Evolutionary conservation across 2,888 invertebrate genomes (phyloP).

Genomic region (Subacronicta megacephala): DNA sequence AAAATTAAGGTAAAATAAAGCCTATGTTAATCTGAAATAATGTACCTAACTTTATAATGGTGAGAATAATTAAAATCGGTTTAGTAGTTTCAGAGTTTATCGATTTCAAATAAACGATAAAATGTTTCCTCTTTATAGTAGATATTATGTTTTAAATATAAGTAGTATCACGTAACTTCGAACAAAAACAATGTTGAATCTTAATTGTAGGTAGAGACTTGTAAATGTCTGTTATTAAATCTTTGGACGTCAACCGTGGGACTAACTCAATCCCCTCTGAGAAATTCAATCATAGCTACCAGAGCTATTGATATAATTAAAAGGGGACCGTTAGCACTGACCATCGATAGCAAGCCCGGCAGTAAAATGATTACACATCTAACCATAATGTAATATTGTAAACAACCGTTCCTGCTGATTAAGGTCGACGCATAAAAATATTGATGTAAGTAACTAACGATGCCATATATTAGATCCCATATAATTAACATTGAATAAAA

Average conservation of each 20-base stretch:
- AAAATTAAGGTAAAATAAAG: too few species aligned
- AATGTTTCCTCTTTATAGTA: too few species aligned
- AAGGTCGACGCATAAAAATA: constrained; percentile 10
- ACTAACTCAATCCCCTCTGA: constrained; percentile 51
- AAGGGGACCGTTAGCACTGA: constrained; percentile 42
- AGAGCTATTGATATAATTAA: constrained; percentile 48
- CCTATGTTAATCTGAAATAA: too few species aligned
- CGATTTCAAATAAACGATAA: too few species aligned
- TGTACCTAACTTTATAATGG: too few species aligned
- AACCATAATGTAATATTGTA: constrained; percentile 25
- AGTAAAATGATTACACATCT: constrained; percentile 28
- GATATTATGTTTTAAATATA: too few species aligned
- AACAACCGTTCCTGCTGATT: constrained; percentile 25
- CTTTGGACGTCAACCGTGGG: constrained; percentile 14
- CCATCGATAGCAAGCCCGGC: constrained; percentile 26
- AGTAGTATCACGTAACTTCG: too few species aligned
- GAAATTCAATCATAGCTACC: constrained; percentile 64
- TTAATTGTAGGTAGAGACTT: background rate
- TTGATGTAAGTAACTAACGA: constrained; percentile 2
- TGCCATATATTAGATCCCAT: constrained; percentile 1
- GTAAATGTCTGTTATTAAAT: constrained; percentile 34
- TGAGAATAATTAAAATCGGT: too few species aligned
- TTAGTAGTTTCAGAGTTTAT: too few species aligned
- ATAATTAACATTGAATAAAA: constrained; percentile 1
- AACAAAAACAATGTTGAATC: too few species aligned